Base-by-base conservation (phyloP, 2,888 invertebrate species). In the Ormyrus thymus region DNA sequence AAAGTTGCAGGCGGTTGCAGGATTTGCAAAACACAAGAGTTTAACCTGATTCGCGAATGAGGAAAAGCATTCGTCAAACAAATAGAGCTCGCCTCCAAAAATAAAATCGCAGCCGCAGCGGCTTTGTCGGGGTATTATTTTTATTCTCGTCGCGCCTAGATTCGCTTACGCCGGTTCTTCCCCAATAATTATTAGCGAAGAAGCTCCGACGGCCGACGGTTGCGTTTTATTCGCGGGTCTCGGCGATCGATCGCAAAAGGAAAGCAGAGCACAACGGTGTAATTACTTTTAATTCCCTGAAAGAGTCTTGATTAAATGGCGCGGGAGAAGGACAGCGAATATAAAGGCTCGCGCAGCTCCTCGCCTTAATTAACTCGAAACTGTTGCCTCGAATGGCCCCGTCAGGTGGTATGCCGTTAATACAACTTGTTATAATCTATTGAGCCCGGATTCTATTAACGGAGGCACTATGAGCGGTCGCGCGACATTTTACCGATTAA, bases 291-390 rank as follows among this genome's bases (percentile, higher is more conserved):
- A 82, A 85, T 84, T 84, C 83, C 65, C 81, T 79, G 76, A 79
- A 82, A 83, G 84, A 82, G 80, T 77, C 83, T 82, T 83, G 83
- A 85, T 84, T 83, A 84, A 85, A 86, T 82, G 81, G 84, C 82
- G 80, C 83, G 82, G 48, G 46, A 15, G 69, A 61, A 71, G 70
- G 73, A 69, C 72, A 70, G 58, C 50, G 69, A 64, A 70, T 70
- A 76, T 69, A 83, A 83, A 81, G 80, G 81, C 81, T 51, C 56
- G 53, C 68, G 56, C 15, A 1, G 59, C 81, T 81, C 82, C 82
- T 83, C 81, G 82, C 79, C 83, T 85, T 84, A 84, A 86, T 85
- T 84, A 86, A 85, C 84, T 84, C 82, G 82, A 83, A 84, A 83
- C 83, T 81, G 83, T 79, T 81, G 77, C 80, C 68, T 66, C 76